Evolutionary conservation across 2,888 invertebrate genomes (phyloP).

Genomic region (Harpalus rubripes): DNA sequence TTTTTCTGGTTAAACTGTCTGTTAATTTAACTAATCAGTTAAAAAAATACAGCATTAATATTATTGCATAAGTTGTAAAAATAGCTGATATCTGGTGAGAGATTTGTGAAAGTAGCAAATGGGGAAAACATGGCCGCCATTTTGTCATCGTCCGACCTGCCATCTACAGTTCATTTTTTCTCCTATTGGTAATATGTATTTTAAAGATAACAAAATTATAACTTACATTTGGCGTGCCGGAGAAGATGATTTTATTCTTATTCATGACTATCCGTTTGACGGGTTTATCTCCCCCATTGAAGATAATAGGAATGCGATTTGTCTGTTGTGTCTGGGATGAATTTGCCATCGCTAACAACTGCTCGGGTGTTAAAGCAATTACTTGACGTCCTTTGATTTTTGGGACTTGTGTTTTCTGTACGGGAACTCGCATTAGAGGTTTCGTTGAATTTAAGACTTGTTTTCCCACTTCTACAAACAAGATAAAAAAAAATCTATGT

Average conservation of each 20-base stretch:
- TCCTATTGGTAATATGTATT: too few relatives aligned
- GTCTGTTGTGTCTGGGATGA: slow-evolving; percentile 70
- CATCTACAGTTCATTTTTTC: too few relatives aligned
- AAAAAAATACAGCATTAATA: too few relatives aligned
- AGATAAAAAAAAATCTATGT: not conserved
- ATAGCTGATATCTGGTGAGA: too few relatives aligned
- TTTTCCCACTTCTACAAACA: slow-evolving; percentile 85
- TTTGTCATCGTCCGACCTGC: too few relatives aligned
- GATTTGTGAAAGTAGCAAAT: too few relatives aligned
- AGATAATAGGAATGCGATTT: slow-evolving; percentile 71
- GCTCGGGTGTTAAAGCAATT: slow-evolving; percentile 79
- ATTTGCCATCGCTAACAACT: slow-evolving; percentile 76
- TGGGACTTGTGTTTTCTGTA: slow-evolving; percentile 72
- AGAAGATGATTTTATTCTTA: slow-evolving; percentile 74
- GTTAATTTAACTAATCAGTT: too few relatives aligned
- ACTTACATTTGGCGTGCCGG: slow-evolving; percentile 70
- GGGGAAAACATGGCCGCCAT: too few relatives aligned
- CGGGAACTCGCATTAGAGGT: slow-evolving; percentile 73
- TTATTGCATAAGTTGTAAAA: not conserved
- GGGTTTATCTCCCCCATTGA: slow-evolving; percentile 70
- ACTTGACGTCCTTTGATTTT: slow-evolving; percentile 77
- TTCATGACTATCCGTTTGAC: slow-evolving; percentile 75
- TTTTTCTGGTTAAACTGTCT: too few relatives aligned
- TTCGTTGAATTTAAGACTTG: slow-evolving; percentile 83
- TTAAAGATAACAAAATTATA: slow-evolving; percentile 8